Evolutionary conservation across 1,140 invertebrate species (phyloP), one percentile per base, ranked within the genome.

Genomic region (Triops cancriformis): DNA sequence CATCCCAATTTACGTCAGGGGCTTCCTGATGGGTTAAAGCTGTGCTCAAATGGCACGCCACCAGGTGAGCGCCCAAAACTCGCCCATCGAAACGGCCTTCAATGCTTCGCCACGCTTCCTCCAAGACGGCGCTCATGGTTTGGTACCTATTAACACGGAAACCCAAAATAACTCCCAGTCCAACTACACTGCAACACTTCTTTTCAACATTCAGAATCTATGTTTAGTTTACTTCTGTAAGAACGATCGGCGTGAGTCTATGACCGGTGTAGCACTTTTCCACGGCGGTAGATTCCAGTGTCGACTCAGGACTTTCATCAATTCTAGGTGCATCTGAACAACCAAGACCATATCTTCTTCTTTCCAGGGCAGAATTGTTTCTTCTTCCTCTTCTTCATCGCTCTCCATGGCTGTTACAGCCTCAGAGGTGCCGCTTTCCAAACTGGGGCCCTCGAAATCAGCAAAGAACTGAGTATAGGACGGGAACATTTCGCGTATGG

Each of bases 1-100:
- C 94, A 85, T 98, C 91, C 80, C 87, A 78, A 85, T 87, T 81
- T 84, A 81, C 79, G 31, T 37, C 31, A n/a, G 14, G 51, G 6
- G 51, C 18, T 82, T 31, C 26, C n/a, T 41, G 18, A 11, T 37
- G 23, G 26, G n/a, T 7, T 64, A 18, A 23, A 14, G 18, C 14
- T 14, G 51, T 64, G 51, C 51, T 64, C 51, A 64, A 64, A 9
- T 64, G 51, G 51, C 51, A 64, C 51, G 51, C 51, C 14, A 64
- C 51, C 6, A 64, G 9, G n/a, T 64, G 51, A 14, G 51, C 51
- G 14, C 51, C 51, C 14, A 64, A 18, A 23, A 14, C 14, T 64
- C 51, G 51, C 18, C 51, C 51, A 64, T 64, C 51, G 18, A 64
- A 64, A 18, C 51, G 3, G 51, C 18, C 14, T 64, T 64, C 51